Percentiles rank a stretch among this genome's conserved stretches.
Conservation (phyloP, 2,113 vertebrate genomes). For the Cavia porcellus region DNA sequence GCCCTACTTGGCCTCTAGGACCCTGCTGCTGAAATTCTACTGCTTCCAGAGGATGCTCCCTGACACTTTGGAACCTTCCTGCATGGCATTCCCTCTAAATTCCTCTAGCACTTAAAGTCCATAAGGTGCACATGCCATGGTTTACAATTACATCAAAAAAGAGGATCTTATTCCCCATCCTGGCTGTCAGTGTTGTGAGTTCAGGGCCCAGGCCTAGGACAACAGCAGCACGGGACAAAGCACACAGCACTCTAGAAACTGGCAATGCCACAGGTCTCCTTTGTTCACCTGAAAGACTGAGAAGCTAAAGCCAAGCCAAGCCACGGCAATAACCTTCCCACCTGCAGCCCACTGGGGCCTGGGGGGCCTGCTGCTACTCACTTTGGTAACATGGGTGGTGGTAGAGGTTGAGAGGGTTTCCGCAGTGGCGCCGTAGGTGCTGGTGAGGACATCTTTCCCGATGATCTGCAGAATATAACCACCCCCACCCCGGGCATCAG, state of each 20-base stretch:
- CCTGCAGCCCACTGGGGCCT: constrained; percentile 49
- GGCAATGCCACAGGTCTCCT: background rate
- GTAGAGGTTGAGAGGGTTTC: constrained; percentile 98
- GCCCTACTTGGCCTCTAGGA: constrained; percentile 12
- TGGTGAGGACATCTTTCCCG: constrained; percentile 89
- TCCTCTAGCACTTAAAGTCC: background rate
- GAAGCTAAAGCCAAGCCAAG: constrained; percentile 18
- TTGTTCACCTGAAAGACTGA: background rate
- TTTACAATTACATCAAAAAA: background rate
- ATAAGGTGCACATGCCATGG: background rate
- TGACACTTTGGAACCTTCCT: constrained; percentile 16
- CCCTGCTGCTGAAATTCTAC: background rate
- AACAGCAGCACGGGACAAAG: background rate
- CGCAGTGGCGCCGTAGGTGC: constrained; percentile 91
- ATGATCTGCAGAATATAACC: constrained; percentile 85
- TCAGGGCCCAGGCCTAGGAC: background rate
- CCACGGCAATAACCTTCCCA: background rate
- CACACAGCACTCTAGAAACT: background rate
- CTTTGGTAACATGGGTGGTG: constrained; percentile 99
- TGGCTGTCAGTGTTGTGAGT: background rate
- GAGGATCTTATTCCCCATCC: background rate
- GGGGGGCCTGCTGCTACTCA: constrained; percentile 85
- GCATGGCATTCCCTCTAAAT: background rate
- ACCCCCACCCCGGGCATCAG: constrained; percentile 78
- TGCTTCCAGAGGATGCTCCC: background rate